Percentiles rank a stretch among this genome's conserved stretches.
Conservation (phyloP, 2,888 invertebrate genomes). For the Sphinx pinastri region DNA sequence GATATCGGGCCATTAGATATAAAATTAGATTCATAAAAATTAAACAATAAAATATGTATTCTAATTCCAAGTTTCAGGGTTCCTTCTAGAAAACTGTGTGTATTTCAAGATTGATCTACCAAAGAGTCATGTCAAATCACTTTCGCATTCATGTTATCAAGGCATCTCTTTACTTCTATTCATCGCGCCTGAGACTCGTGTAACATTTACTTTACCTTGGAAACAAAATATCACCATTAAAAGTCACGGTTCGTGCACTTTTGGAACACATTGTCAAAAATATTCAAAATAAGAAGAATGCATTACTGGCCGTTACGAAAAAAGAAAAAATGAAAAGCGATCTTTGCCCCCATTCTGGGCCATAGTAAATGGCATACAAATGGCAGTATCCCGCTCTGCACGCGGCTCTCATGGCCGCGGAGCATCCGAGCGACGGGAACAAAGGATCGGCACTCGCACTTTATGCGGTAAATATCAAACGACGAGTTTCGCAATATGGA, state of each 20-base stretch:
- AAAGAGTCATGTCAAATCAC: too few species aligned
- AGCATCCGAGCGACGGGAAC: slow-evolving; percentile 45
- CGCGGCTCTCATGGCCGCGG: slow-evolving; percentile 40
- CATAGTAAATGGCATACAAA: slow-evolving; percentile 28
- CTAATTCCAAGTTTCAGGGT: too few species aligned
- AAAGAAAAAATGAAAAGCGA: slow-evolving; percentile 26
- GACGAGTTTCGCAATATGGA: slow-evolving; percentile 35
- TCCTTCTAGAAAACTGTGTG: too few species aligned
- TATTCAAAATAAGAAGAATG: not conserved
- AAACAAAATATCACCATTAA: not conserved
- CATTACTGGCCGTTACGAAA: not conserved
- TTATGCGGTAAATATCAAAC: slow-evolving; percentile 59
- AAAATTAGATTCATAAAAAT: too few species aligned
- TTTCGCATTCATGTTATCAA: not conserved
- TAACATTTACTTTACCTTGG: not conserved
- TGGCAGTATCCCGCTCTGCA: slow-evolving; percentile 28
- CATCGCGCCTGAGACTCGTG: not conserved
- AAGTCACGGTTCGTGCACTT: not conserved
- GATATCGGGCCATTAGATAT: slow-evolving; percentile 16
- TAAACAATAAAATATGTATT: too few species aligned
- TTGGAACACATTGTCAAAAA: not conserved
- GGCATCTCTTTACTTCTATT: not conserved
- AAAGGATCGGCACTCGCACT: slow-evolving; percentile 55
- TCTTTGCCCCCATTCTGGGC: not conserved
- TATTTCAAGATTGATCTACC: too few species aligned